These are phyloP conservation scores for Drosophila borealis DNA, from an alignment of 2,888 invertebrate species.

Conservation along the genomic window DNA sequence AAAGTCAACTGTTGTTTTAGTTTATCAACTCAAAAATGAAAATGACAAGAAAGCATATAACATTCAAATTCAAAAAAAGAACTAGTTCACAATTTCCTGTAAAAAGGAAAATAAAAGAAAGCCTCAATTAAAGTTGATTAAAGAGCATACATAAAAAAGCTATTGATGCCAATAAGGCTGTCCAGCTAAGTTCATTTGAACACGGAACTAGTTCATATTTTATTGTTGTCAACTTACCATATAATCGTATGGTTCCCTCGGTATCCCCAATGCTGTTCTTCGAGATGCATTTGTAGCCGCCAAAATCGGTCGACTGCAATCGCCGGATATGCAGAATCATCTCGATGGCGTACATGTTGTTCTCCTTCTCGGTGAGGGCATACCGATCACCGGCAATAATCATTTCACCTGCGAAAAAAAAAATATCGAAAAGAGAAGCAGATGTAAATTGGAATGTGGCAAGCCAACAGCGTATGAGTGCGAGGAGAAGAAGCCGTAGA, in stretches of 20 bases:
- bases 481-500: not conserved
- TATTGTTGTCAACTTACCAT: constrained; percentile 88
- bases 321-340: constrained; percentile 92
- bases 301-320: constrained; percentile 91
- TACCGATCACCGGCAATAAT: constrained; percentile 95
- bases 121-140: too few relatives aligned
- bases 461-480: not conserved
- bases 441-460: constrained; percentile 18
- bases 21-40: too few relatives aligned
- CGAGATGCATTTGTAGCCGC: constrained; percentile 95
- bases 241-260: constrained; percentile 94
- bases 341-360: constrained; percentile 93
- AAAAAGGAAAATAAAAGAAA: too few relatives aligned
- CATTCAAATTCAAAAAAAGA: too few relatives aligned
- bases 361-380: constrained; percentile 91
- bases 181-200: not conserved
- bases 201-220: not conserved
- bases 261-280: constrained; percentile 97
- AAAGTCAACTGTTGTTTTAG: too few relatives aligned
- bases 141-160: too few relatives aligned
- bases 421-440: constrained; percentile 19
- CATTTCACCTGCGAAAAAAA: constrained; percentile 91
- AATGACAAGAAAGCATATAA: too few relatives aligned
- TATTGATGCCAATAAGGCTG: too few relatives aligned
- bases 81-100: too few relatives aligned